Base-by-base conservation (phyloP, 2,888 invertebrate species). In the Tetrapedia diversipes region DNA sequence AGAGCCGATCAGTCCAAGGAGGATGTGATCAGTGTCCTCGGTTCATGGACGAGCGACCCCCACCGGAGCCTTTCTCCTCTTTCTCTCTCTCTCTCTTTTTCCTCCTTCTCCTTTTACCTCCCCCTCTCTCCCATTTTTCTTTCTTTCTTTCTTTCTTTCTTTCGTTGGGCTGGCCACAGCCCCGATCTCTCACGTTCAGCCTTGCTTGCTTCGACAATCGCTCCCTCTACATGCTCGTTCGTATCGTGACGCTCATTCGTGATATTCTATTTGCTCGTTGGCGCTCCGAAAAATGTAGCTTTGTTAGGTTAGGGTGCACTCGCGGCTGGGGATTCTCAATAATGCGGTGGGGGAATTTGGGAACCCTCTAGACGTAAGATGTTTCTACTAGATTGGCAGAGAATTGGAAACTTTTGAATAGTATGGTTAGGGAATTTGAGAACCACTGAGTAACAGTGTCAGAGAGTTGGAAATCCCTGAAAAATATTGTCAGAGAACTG, bases 21-120 rank as follows among this genome's bases (percentile, higher is more conserved):
- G 83, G 73, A 68, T 81, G 83, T 86, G 83, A 85, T 87, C 82
- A 49, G 77, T 77, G 77, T 84, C 68, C 85, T 80, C 83, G 70
- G 75, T 86, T 85, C 83, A 85, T 82, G 89, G 88, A 90, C 90
- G 91, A 91, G 90, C 90, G 89, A 90, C 90, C 90, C 89, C 90
- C 91, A 88, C 90, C 90, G 90, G 91, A 91, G 91, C 90, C 91
- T 91, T 89, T 86, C 87, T 90, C 88, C 87, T 89, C 80, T 85
- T 76, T 75, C 64, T 76, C 76, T 81, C 76, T 77, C 63, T 76
- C 47, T 61, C 53, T 56, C 47, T 73, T 66, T 54, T 68, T 63
- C 49, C 49, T 63, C 49, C 49, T 60, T 74, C 59, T 63, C 64
- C 69, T 49, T 53, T 54, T 60, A 51, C 70, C 67, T 67, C 32